A percentile compares a stretch with the other conserved stretches of the same genome.
These are phyloP conservation scores for Cyprinodon diabolis DNA, from an alignment of 2,797 vertebrate genomes.

Conservation along the genomic window DNA sequence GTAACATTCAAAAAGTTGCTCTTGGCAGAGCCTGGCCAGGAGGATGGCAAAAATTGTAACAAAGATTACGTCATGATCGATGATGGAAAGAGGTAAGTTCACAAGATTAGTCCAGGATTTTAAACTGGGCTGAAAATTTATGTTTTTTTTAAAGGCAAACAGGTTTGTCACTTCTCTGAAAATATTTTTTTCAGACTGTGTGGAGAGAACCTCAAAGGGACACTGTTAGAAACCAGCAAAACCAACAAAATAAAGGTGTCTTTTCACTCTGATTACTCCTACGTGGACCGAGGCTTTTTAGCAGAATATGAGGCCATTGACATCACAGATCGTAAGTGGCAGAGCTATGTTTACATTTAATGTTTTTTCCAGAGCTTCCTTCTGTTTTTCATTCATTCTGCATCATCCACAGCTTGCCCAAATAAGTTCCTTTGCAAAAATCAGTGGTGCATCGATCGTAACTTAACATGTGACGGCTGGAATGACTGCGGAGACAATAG, in stretches of 20 bases:
- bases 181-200: constrained; percentile 81
- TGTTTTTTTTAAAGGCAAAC: not conserved
- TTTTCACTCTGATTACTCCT: constrained; percentile 86
- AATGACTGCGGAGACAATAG: constrained; percentile 90
- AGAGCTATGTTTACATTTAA: not conserved
- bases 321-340: constrained; percentile 85
- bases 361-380: not conserved
- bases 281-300: constrained; percentile 88
- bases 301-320: constrained; percentile 85
- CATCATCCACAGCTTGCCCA: constrained; percentile 84
- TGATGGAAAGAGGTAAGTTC: constrained; percentile 81
- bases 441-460: constrained; percentile 76
- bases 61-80: constrained; percentile 89
- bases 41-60: constrained; percentile 57
- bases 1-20: constrained; percentile 87
- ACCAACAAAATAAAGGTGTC: constrained; percentile 78
- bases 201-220: constrained; percentile 69
- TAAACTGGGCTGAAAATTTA: not conserved
- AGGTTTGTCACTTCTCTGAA: constrained; percentile 6
- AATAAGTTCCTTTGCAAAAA: constrained; percentile 85
- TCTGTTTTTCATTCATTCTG: not conserved
- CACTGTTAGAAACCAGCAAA: constrained; percentile 76
- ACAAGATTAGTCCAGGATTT: not conserved
- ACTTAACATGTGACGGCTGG: constrained; percentile 90
- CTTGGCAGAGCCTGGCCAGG: constrained; percentile 72